Evolutionary conservation across 2,888 invertebrate genomes (phyloP).

Genomic region (Rutpela maculata): DNA sequence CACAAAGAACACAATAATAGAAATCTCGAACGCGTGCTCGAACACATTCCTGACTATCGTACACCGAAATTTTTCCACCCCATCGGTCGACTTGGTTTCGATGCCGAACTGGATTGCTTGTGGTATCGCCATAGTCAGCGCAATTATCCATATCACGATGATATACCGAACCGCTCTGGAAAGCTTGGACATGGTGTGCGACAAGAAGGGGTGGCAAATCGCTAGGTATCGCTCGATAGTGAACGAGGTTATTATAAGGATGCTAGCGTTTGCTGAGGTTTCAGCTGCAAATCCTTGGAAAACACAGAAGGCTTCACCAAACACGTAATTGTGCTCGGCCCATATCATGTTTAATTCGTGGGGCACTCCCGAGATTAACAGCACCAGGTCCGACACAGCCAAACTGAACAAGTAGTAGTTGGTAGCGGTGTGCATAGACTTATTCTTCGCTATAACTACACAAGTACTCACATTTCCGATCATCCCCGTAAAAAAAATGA

Average conservation of each 20-base stretch:
- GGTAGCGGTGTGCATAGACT: constrained; percentile 89
- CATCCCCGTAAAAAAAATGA: constrained; percentile 87
- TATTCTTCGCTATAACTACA: constrained; percentile 89
- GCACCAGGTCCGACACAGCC: constrained; percentile 88
- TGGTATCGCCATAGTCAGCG: constrained; percentile 84
- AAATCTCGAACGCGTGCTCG: constrained; percentile 86
- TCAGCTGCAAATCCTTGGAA: constrained; percentile 87
- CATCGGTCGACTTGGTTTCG: constrained; percentile 49
- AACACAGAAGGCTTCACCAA: constrained; percentile 87
- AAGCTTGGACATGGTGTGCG: constrained; percentile 91
- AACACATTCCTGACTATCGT: constrained; percentile 73
- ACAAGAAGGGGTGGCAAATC: constrained; percentile 81
- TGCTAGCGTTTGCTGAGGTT: constrained; percentile 86
- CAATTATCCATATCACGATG: constrained; percentile 85
- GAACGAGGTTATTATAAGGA: constrained; percentile 88
- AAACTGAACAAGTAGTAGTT: constrained; percentile 90
- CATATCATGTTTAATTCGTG: constrained; percentile 88
- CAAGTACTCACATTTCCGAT: constrained; percentile 91
- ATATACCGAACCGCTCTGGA: constrained; percentile 89
- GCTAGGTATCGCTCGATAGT: constrained; percentile 82
- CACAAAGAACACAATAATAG: constrained; percentile 88
- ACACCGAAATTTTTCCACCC: constrained; percentile 58
- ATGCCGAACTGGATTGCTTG: constrained; percentile 76
- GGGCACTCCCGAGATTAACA: constrained; percentile 88
- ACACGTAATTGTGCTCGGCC: constrained; percentile 85